Evolutionary conservation across 2,113 vertebrate species (phyloP).

Genomic region (Cyprinodon tularosa): DNA sequence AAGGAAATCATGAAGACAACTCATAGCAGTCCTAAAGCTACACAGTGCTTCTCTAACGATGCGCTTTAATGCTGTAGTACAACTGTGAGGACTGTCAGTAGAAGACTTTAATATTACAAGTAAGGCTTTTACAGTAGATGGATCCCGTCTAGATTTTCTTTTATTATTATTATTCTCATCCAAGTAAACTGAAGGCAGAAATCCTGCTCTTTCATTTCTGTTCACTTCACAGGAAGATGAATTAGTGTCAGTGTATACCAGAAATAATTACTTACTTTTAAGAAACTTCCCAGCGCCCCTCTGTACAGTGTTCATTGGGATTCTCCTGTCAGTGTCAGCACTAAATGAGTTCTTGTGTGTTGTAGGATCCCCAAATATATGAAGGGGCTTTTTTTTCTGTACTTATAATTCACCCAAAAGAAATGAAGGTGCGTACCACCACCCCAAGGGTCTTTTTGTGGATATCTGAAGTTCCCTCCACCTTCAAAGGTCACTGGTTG

Average conservation of each 20-base stretch:
- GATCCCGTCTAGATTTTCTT: background rate
- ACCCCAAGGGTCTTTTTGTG: background rate
- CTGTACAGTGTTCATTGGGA: background rate
- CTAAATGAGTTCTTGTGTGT: background rate
- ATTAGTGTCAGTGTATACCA: conserved; percentile 62
- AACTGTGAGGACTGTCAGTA: conserved; percentile 8
- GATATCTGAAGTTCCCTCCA: conserved; percentile 12
- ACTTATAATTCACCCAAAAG: conserved; percentile 16
- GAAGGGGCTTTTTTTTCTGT: no score
- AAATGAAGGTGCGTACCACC: conserved; percentile 14
- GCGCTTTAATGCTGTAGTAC: conserved; percentile 20
- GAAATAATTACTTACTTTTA: conserved; percentile 14
- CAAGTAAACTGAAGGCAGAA: conserved; percentile 26
- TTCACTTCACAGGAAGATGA: conserved; percentile 38
- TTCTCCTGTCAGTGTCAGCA: conserved; percentile 22
- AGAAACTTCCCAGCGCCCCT: conserved; percentile 10
- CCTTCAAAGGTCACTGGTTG: conserved; percentile 35
- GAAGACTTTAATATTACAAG: conserved; percentile 1
- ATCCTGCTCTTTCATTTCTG: conserved; percentile 41
- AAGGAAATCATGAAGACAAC: conserved; percentile 16
- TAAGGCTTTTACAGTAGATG: background rate
- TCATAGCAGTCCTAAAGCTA: background rate
- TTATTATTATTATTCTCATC: background rate
- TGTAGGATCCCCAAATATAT: no score
- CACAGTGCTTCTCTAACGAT: conserved; percentile 17